These are phyloP conservation scores for Tiliacea citrago DNA, from an alignment of 2,888 invertebrate genomes.

Conservation along the genomic window DNA sequence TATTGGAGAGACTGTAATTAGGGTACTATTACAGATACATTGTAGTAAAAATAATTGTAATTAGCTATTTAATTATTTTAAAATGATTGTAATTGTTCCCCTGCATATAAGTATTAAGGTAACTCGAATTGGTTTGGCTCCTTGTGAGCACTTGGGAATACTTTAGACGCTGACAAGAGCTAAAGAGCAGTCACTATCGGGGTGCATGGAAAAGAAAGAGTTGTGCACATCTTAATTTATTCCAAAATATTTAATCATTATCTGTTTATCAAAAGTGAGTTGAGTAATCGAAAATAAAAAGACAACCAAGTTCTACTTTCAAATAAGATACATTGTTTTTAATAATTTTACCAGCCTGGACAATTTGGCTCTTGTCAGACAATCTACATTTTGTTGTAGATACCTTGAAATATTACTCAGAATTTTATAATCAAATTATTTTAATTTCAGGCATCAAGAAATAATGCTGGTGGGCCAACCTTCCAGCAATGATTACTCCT, in stretches of 20 bases:
- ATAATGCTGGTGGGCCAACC: slow-evolving; percentile 79
- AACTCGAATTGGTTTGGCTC: neutral
- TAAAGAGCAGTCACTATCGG: neutral
- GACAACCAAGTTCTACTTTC: neutral
- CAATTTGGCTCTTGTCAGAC: slow-evolving; percentile 14
- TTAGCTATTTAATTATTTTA: slow-evolving; percentile 7
- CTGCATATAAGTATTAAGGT: slow-evolving; percentile 11
- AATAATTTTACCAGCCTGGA: neutral
- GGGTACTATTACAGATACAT: slow-evolving; percentile 22
- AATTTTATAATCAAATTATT: slow-evolving; percentile 33
- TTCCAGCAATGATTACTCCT: slow-evolving; percentile 79
- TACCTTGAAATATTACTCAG: neutral
- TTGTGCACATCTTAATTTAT: too few species aligned
- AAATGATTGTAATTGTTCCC: neutral
- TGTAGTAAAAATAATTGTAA: neutral
- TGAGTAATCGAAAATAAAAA: neutral
- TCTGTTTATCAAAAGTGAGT: neutral
- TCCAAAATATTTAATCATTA: neutral
- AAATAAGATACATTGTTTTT: neutral
- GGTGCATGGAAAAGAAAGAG: neutral
- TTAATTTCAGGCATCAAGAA: slow-evolving; percentile 84
- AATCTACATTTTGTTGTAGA: neutral
- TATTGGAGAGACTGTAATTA: slow-evolving; percentile 34
- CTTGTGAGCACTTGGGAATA: neutral
- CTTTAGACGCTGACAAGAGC: neutral